Conservation (phyloP, 2,113 vertebrate species). For the Scomber scombrus region DNA sequence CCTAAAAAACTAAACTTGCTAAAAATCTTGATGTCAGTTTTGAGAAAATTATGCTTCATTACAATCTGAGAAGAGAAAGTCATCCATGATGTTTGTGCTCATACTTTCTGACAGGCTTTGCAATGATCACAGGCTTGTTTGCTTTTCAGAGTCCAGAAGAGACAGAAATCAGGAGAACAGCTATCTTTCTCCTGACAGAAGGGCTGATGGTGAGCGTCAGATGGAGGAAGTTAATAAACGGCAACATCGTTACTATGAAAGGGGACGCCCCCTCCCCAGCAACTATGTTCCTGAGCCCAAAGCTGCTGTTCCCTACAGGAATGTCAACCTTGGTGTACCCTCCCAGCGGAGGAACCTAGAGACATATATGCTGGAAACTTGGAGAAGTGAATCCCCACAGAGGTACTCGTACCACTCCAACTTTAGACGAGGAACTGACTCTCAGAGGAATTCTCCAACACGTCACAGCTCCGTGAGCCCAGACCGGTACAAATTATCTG, state of each 20-base stretch:
- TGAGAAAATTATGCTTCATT: background rate
- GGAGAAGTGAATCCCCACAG: slow-evolving; percentile 85
- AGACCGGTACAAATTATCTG: slow-evolving; percentile 70
- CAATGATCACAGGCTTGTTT: slow-evolving; percentile 17
- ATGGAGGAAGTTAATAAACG: slow-evolving; percentile 63
- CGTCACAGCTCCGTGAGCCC: slow-evolving; percentile 81
- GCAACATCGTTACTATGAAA: slow-evolving; percentile 73
- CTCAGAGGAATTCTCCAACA: slow-evolving; percentile 76
- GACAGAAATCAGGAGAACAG: slow-evolving; percentile 74
- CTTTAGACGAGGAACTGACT: slow-evolving; percentile 79
- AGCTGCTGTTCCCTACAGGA: slow-evolving; percentile 84
- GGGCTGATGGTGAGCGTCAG: slow-evolving; percentile 51
- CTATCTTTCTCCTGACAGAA: slow-evolving; percentile 80
- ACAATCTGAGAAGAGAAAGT: background rate
- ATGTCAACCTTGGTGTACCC: slow-evolving; percentile 82
- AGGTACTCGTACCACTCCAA: slow-evolving; percentile 86
- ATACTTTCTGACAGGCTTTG: background rate
- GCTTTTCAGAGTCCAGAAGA: slow-evolving; percentile 75
- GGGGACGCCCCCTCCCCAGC: slow-evolving; percentile 83
- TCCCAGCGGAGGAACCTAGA: slow-evolving; percentile 81
- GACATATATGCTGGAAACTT: slow-evolving; percentile 68
- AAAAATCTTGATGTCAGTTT: background rate
- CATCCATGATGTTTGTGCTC: background rate
- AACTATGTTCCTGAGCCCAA: slow-evolving; percentile 84
- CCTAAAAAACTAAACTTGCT: background rate